These are phyloP conservation scores for Anagyrus pseudococci DNA, from an alignment of 2,888 invertebrate genomes.

Conservation along the genomic window DNA sequence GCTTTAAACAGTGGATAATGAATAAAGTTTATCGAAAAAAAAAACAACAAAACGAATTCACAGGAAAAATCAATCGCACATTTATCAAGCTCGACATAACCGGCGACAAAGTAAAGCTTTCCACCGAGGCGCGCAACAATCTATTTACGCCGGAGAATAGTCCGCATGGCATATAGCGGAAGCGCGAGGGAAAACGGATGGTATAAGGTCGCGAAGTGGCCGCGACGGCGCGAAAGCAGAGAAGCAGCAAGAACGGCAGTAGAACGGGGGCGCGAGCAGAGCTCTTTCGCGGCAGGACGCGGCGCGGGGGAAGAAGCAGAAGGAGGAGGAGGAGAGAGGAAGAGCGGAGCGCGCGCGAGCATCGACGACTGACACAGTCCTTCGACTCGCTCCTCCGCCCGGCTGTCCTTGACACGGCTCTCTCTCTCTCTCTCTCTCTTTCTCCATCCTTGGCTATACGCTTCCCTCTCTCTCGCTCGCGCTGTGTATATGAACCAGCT, in stretches of 20 bases:
- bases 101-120: no score
- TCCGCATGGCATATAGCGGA: no score
- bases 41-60: no score
- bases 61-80: no score
- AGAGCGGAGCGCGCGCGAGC: constrained; percentile 27
- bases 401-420: constrained; percentile 57
- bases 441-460: constrained; percentile 26
- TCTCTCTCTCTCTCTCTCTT: constrained; percentile 35
- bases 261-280: background rate
- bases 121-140: no score
- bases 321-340: constrained; percentile 22
- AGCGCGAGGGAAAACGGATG: no score
- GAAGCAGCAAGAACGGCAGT: background rate
- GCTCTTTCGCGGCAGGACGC: background rate
- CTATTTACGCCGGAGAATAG: no score
- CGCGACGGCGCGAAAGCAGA: background rate
- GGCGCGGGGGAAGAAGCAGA: background rate
- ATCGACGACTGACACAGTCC: constrained; percentile 49
- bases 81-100: no score
- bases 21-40: no score
- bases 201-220: constrained; percentile 5
- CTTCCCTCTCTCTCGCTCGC: no score
- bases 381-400: constrained; percentile 45
- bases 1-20: no score
- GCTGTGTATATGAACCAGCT: no score